phyloP scores from a whole-genome alignment of 2,888 invertebrate genomes.

The Cataglyphis altisquamis region DNA sequence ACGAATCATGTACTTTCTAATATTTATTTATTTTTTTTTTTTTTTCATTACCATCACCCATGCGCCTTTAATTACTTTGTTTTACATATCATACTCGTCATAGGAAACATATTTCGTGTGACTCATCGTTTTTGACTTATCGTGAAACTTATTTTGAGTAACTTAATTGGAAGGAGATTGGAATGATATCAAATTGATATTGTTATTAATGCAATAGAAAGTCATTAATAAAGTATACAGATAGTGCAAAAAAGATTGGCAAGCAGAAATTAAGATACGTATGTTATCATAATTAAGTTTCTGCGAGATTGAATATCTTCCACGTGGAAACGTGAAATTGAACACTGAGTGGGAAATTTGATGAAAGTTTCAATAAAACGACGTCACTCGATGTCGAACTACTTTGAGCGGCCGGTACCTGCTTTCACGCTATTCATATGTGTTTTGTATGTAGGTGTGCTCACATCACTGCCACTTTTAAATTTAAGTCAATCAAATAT shows the following conservation, averaged over 20 bases:
- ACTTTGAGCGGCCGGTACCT: conserved; percentile 31
- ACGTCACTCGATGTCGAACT: conserved; percentile 36
- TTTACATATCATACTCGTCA: conserved; percentile 44
- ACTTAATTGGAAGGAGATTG: not conserved
- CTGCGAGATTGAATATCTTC: not conserved
- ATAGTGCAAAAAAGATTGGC: not conserved
- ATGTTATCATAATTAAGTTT: not conserved
- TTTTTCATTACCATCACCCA: conserved; percentile 28
- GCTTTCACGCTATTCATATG: conserved; percentile 62
- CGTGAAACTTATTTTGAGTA: not conserved
- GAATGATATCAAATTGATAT: not conserved
- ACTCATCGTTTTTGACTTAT: not conserved
- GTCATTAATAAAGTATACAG: not conserved
- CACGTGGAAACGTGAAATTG: not conserved
- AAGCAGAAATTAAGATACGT: not conserved
- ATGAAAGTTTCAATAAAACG: conserved; percentile 63
- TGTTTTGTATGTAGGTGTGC: conserved; percentile 1
- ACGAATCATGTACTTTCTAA: not conserved
- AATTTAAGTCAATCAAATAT: not conserved
- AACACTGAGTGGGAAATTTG: conserved; percentile 23
- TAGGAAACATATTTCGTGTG: not conserved
- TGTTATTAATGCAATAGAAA: not conserved
- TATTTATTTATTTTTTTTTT: not conserved
- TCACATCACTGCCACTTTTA: conserved; percentile 7
- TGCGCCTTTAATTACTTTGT: conserved; percentile 58